Evolutionary conservation across 53 echinoderm and acorn worm species (phyloP).

Genomic region (Holothuria scabra): DNA sequence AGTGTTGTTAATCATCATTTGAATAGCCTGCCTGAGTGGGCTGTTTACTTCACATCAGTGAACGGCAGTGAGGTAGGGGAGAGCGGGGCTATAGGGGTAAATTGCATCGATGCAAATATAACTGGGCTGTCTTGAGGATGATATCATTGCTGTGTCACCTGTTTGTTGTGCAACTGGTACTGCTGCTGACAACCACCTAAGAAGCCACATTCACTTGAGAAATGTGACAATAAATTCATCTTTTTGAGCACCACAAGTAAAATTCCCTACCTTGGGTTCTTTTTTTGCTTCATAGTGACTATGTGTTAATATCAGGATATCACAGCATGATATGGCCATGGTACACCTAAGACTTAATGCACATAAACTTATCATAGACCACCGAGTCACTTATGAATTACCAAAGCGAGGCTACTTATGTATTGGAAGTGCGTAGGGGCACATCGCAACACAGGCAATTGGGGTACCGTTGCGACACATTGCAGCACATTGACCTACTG

Average conservation of each 20-base stretch:
- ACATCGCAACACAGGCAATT: too few species aligned
- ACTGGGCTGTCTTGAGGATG: neutral
- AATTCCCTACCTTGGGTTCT: neutral
- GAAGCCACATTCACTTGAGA: constrained; percentile 3
- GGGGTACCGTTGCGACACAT: too few species aligned
- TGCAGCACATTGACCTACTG: too few species aligned
- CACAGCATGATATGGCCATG: constrained; percentile 4
- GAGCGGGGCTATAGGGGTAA: constrained; percentile 1
- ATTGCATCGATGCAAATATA: constrained; percentile 10
- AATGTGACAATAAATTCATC: neutral
- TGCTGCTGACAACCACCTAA: neutral
- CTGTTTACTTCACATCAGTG: too few species aligned
- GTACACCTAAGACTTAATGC: neutral
- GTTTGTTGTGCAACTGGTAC: constrained; percentile 29
- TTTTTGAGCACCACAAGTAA: constrained; percentile 3
- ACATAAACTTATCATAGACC: constrained; percentile 10
- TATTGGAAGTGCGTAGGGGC: too few species aligned
- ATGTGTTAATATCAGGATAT: neutral
- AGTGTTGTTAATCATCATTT: too few species aligned
- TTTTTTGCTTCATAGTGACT: constrained; percentile 7
- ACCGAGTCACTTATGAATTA: too few species aligned
- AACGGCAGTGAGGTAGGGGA: too few species aligned
- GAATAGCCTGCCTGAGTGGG: too few species aligned
- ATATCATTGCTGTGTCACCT: constrained; percentile 26
- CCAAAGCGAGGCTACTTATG: too few species aligned